phyloP scores from a whole-genome alignment of 2,888 invertebrate species.

The Mythimna impura region DNA sequence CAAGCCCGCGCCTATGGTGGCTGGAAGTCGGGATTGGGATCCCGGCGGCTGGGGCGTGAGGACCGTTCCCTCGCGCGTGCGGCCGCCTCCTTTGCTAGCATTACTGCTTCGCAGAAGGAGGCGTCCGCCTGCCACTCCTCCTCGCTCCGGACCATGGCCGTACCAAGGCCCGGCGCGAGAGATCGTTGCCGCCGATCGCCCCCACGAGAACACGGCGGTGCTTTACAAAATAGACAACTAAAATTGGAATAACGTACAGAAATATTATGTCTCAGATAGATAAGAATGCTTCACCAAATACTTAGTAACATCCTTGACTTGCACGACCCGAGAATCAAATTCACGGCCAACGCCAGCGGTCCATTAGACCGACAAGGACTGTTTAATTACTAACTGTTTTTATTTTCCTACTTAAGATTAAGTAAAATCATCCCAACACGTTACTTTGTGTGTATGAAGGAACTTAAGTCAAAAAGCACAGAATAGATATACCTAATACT shows the following conservation, averaged over 20 bases:
- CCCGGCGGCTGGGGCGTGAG: no score
- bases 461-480: neutral
- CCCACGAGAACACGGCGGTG: no score
- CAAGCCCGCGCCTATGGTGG: no score
- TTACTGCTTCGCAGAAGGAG: no score
- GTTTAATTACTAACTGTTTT: constrained; percentile 35
- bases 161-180: no score
- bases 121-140: no score
- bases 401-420: constrained; percentile 29
- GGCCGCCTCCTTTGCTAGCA: no score
- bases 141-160: no score
- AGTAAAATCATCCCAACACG: constrained; percentile 15
- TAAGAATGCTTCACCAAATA: constrained; percentile 45
- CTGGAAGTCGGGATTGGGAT: no score
- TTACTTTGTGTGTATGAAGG: neutral
- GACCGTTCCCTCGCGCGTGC: no score
- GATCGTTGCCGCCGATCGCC: no score
- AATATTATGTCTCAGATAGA: constrained; percentile 32
- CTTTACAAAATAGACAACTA: neutral
- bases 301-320: constrained; percentile 59
- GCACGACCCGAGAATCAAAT: constrained; percentile 63
- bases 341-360: constrained; percentile 55
- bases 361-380: constrained; percentile 68
- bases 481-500: no score
- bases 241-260: constrained; percentile 5